Conservation (phyloP, 2,888 invertebrate genomes). For the Chloroclysta siterata region DNA sequence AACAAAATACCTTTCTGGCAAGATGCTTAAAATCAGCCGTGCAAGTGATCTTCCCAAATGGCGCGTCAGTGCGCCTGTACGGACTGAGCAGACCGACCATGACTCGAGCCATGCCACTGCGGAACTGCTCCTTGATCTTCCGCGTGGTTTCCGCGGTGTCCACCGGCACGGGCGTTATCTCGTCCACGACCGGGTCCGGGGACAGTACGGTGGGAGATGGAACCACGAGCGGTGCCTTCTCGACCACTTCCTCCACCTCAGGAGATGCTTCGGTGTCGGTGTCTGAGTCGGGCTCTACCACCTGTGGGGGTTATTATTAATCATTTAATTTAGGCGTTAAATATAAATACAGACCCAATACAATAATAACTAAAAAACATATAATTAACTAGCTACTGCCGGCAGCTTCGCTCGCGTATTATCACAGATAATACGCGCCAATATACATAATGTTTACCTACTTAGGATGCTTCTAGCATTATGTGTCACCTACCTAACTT, state of each 20-base stretch:
- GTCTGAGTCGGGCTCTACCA: constrained; percentile 74
- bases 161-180: constrained; percentile 39
- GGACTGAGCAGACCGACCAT: constrained; percentile 95
- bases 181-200: constrained; percentile 13
- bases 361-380: no score
- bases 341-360: no score
- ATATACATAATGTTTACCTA: no score
- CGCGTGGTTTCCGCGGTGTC: constrained; percentile 83
- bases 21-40: constrained; percentile 97
- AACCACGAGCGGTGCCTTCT: constrained; percentile 18
- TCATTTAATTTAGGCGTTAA: no score
- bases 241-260: constrained; percentile 31
- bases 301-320: constrained; percentile 19
- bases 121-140: constrained; percentile 94
- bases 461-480: no score
- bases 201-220: constrained; percentile 22
- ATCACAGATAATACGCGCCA: no score
- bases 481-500: no score
- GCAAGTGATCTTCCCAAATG: constrained; percentile 92
- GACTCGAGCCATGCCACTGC: constrained; percentile 89
- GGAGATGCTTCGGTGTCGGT: constrained; percentile 52
- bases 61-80: constrained; percentile 93
- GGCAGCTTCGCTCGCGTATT: no score
- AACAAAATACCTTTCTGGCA: constrained; percentile 95
- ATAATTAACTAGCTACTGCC: no score